Percentiles rank a stretch among this genome's conserved stretches.
Evolutionary conservation across 2,113 vertebrate genomes (phyloP).

Genomic region (Erythrocercus mccallii): DNA sequence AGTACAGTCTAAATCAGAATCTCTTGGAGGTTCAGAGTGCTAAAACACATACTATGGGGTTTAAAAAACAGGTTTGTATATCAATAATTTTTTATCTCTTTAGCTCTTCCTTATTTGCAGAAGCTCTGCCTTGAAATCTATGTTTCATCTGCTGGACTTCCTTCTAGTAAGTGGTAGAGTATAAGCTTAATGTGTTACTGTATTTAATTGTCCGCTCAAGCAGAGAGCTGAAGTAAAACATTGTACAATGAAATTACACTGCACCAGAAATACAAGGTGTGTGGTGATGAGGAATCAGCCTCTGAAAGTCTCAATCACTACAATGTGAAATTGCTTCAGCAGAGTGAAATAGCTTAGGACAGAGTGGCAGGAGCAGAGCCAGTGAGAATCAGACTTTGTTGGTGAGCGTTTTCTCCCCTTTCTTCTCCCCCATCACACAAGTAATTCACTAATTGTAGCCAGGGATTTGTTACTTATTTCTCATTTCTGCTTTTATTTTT

Average conservation of each 20-base stretch:
- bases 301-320: background rate
- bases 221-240: background rate
- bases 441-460: background rate
- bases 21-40: background rate
- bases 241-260: background rate
- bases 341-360: background rate
- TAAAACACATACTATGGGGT: background rate
- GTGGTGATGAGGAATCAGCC: background rate
- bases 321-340: background rate
- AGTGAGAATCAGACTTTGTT: background rate
- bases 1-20: background rate
- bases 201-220: slow-evolving; percentile 36
- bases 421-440: background rate
- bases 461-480: background rate
- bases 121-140: background rate
- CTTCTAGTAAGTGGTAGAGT: background rate
- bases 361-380: background rate
- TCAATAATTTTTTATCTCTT: background rate
- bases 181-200: background rate
- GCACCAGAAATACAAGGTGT: background rate
- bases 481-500: background rate
- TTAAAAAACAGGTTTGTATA: background rate
- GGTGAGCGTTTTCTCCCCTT: background rate
- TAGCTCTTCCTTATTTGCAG: background rate
- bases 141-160: background rate